Evolutionary conservation across 2,888 invertebrate species (phyloP).

Genomic region (Polia nebulosa): DNA sequence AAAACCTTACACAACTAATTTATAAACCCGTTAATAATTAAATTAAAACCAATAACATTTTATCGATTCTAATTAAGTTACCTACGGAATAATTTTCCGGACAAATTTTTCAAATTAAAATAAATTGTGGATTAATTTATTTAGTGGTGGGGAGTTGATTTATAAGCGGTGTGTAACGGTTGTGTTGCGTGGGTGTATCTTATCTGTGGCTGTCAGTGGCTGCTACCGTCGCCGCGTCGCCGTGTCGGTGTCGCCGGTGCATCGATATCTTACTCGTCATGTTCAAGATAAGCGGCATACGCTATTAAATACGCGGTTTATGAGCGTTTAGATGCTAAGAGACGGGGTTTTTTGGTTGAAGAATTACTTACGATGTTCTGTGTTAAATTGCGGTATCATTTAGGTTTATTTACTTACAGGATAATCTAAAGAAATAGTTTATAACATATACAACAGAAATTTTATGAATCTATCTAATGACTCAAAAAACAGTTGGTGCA

Average conservation of each 20-base stretch:
- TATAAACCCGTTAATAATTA: slow-evolving; percentile 53
- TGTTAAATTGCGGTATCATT: not conserved
- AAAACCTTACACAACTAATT: slow-evolving; percentile 43
- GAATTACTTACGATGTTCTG: not conserved
- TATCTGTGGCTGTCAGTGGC: slow-evolving; percentile 80
- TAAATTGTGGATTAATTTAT: slow-evolving; percentile 58
- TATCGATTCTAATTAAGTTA: slow-evolving; percentile 61
- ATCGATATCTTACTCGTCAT: slow-evolving; percentile 77
- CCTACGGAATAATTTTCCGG: slow-evolving; percentile 55
- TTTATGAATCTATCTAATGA: not conserved
- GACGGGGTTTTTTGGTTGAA: slow-evolving; percentile 9
- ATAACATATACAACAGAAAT: not conserved
- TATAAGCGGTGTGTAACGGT: slow-evolving; percentile 63
- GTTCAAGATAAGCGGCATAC: slow-evolving; percentile 78
- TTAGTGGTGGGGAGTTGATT: slow-evolving; percentile 55
- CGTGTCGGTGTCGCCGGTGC: slow-evolving; percentile 60
- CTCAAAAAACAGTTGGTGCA: not conserved
- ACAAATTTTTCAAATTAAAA: slow-evolving; percentile 60
- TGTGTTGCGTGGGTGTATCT: slow-evolving; percentile 75
- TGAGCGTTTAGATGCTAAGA: slow-evolving; percentile 44
- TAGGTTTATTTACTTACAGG: too few species aligned
- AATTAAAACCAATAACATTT: slow-evolving; percentile 57
- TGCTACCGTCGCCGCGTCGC: slow-evolving; percentile 72
- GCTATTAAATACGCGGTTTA: slow-evolving; percentile 75
- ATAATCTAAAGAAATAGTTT: too few species aligned